A percentile compares a stretch with the other conserved stretches of the same genome.
These are phyloP conservation scores for Melozone crissalis DNA, from an alignment of 2,113 vertebrate species.

Conservation along the genomic window DNA sequence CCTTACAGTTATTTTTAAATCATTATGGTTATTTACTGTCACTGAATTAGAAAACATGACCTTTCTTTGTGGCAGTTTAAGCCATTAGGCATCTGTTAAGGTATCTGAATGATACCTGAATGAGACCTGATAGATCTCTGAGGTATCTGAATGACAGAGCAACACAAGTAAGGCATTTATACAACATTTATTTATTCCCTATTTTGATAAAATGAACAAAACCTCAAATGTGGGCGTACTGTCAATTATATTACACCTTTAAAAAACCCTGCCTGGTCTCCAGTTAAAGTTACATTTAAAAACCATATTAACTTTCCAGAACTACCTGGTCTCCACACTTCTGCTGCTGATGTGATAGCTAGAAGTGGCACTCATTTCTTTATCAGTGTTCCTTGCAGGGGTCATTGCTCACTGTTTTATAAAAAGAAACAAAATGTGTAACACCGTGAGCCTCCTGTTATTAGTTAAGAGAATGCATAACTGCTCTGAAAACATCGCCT, in stretches of 20 bases:
- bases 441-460: neutral
- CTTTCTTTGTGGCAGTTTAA: neutral
- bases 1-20: neutral
- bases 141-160: neutral
- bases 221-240: neutral
- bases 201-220: neutral
- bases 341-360: neutral
- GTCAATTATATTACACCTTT: neutral
- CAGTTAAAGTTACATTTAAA: neutral
- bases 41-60: neutral
- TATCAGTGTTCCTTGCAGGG: neutral
- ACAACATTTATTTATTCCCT: neutral
- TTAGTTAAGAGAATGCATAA: neutral
- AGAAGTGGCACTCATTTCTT: neutral
- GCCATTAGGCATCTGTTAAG: neutral
- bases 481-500: neutral
- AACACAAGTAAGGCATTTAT: neutral
- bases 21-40: neutral
- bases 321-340: neutral
- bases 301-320: neutral
- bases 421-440: neutral
- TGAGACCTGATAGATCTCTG: neutral
- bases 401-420: neutral
- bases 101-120: neutral
- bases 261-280: neutral